Evolutionary conservation across 2,113 vertebrate genomes (phyloP), one percentile per base, ranked within the genome.

Genomic region (Electrona antarctica): DNA sequence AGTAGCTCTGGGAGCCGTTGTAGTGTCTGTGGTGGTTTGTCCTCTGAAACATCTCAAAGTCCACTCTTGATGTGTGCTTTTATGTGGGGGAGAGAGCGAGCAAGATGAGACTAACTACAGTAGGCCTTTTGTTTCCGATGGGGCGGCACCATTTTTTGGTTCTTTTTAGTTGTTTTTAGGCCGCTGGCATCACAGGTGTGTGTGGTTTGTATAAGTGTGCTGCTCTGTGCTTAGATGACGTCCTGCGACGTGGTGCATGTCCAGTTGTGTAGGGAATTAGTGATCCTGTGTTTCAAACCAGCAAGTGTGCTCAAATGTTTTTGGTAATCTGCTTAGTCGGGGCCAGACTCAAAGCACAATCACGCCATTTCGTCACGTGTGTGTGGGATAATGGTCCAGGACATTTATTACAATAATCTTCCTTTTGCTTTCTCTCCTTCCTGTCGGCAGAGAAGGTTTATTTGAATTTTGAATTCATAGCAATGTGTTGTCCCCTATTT

Each of bases 401-500:
- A 51, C 29, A 33, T 41, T 21, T 61, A 14, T 61, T 46, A 46
- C 45, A 12, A 51, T 64, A 67, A 86, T 83, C 71, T 69, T 77
- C 60, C 81, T 80, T 80, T 69, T 84, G 75, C 71, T 88, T 86
- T 79, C 81, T 87, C 77, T 81, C 64, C 73, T 74, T 74, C 71
- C 85, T 82, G 54, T 77, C 65, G 74, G 78, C 79, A 85, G 77
- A 87, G 76, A 82, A 69, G 64, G 76, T 74, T 85, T 81, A 77
- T 3, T 3, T 78, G 79, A 78, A 80, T 80, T 88, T 82, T 88
- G 68, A 85, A 86, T 76, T 82, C 66, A 86, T 85, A 91, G 81
- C 85, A 91, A 87, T 93, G 85, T 91, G 76, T 88, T 91, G 76
- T 88, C 88, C 91, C 89, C 86, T 87, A 90, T 92, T 93, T 90